A percentile compares a stretch with the other conserved stretches of the same genome.
These are phyloP conservation scores for Leptinotarsa tumamoca DNA, from an alignment of 2,888 invertebrate genomes.

Conservation along the genomic window DNA sequence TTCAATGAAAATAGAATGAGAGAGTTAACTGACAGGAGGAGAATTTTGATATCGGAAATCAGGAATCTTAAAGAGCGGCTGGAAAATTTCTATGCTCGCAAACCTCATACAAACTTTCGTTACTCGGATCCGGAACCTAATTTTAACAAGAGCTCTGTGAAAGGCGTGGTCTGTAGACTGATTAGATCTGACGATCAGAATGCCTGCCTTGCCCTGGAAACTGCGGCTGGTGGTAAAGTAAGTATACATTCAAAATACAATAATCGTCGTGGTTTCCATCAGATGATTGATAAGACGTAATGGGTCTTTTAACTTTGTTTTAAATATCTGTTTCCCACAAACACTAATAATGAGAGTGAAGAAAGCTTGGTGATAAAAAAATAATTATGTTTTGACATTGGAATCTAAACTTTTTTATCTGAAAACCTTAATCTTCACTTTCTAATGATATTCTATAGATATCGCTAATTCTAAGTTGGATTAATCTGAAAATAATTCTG, in stretches of 20 bases:
- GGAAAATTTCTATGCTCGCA: slow-evolving; percentile 71
- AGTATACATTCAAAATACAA: slow-evolving; percentile 47
- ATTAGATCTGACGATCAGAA: slow-evolving; percentile 78
- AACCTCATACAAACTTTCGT: slow-evolving; percentile 74
- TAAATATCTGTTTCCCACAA: too few species aligned
- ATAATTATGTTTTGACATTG: too few species aligned
- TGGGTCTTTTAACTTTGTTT: too few species aligned
- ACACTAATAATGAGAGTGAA: too few species aligned
- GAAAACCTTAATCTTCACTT: too few species aligned
- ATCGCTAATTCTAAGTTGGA: too few species aligned
- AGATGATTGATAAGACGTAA: too few species aligned
- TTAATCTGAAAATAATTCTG: too few species aligned
- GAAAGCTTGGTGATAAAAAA: too few species aligned
- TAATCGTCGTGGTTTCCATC: too few species aligned
- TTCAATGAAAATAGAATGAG: slow-evolving; percentile 75
- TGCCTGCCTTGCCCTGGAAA: slow-evolving; percentile 84
- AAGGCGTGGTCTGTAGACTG: slow-evolving; percentile 84
- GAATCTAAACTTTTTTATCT: too few species aligned
- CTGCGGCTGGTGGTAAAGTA: slow-evolving; percentile 87
- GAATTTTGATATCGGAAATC: slow-evolving; percentile 70
- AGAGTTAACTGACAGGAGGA: slow-evolving; percentile 68
- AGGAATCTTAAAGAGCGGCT: slow-evolving; percentile 70
- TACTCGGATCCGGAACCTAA: slow-evolving; percentile 83
- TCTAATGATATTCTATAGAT: too few species aligned
- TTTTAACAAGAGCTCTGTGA: slow-evolving; percentile 76